Conservation (phyloP, 2,797 vertebrate genomes). For the Manis pentadactyla region DNA sequence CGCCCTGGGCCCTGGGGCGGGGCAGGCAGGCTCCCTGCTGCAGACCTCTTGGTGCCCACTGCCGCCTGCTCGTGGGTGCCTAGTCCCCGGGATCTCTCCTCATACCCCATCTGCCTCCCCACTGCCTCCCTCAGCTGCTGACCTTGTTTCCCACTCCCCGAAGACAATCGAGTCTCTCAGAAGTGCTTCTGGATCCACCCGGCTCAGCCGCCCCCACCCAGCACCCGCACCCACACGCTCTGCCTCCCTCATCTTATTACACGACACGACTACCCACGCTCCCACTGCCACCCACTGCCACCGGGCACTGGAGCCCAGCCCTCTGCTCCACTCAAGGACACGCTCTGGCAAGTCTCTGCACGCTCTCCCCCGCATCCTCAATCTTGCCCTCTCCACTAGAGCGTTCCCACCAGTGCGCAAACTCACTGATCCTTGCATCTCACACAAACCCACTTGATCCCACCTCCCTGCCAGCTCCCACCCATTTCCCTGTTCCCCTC, state of each 20-base stretch:
- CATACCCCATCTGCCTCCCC: background rate
- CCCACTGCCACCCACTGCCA: background rate
- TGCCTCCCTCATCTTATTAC: background rate
- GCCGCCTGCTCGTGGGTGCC: background rate
- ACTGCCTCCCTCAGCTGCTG: background rate
- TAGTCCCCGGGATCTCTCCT: background rate
- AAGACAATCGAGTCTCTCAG: background rate
- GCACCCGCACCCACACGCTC: background rate
- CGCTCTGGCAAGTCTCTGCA: background rate
- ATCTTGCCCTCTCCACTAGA: background rate
- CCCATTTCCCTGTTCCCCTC: background rate
- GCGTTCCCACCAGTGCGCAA: background rate
- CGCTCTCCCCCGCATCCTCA: rapidly evolving
- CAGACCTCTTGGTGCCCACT: background rate
- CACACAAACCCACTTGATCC: background rate
- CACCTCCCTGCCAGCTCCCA: background rate
- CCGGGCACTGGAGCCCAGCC: background rate
- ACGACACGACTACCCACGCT: background rate
- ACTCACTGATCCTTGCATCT: background rate
- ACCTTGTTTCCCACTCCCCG: background rate
- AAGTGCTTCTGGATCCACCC: background rate
- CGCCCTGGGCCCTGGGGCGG: conserved; percentile 22
- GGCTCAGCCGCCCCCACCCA: background rate
- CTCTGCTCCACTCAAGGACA: background rate
- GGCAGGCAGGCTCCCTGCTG: background rate